phyloP scores from a whole-genome alignment of 92 coral and sea anemone species.

The Plumapathes pennacea region DNA sequence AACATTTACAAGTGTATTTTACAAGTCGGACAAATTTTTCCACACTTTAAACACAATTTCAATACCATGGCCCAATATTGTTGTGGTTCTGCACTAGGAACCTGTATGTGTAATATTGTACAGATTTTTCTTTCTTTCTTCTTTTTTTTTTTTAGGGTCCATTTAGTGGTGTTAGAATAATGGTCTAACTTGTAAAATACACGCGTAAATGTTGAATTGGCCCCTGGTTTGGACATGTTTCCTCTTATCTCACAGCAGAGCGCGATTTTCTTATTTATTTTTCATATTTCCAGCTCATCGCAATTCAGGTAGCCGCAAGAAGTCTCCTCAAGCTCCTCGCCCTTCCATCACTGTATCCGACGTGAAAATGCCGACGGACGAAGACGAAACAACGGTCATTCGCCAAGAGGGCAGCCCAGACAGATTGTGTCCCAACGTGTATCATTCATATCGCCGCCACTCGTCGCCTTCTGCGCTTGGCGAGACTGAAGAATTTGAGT shows the following conservation, averaged over 20 bases:
- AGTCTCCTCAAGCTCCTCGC: slow-evolving; percentile 50
- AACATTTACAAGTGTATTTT: no score
- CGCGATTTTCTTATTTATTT: background rate
- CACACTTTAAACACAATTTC: no score
- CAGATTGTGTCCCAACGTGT: slow-evolving; percentile 71
- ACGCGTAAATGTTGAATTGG: no score
- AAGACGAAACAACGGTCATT: slow-evolving; percentile 29
- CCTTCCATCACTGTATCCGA: slow-evolving; percentile 77
- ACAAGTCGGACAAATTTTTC: no score
- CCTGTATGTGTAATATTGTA: no score
- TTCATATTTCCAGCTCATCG: slow-evolving; percentile 26
- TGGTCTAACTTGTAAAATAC: no score
- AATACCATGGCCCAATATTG: no score
- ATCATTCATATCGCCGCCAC: slow-evolving; percentile 81
- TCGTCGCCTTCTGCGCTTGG: slow-evolving; percentile 98
- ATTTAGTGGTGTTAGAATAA: no score
- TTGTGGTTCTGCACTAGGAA: no score
- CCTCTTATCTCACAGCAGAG: background rate
- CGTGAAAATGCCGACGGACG: slow-evolving; percentile 66
- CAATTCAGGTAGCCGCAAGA: slow-evolving; percentile 29
- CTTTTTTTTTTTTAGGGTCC: no score
- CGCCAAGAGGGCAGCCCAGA: slow-evolving; percentile 36
- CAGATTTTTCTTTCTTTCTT: no score
- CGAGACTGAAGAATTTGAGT: slow-evolving; percentile 83
- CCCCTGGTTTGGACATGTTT: background rate